These are phyloP conservation scores for Ophion ventricosus DNA, from an alignment of 2,888 invertebrate species.

Conservation along the genomic window DNA sequence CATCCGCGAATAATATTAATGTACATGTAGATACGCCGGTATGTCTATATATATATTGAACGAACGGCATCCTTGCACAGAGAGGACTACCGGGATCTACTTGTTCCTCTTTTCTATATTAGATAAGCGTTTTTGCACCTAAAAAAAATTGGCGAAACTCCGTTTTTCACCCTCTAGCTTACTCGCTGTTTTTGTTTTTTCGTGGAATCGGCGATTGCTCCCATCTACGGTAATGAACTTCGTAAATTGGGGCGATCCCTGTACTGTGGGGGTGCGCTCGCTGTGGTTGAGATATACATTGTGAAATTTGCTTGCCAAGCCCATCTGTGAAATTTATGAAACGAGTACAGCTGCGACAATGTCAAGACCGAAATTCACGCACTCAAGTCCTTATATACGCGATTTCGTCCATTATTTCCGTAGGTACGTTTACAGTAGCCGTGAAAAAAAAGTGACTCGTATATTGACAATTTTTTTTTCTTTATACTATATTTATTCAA, in stretches of 20 bases:
- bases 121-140: conserved; percentile 18
- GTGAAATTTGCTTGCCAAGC: conserved; percentile 35
- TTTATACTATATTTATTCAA: too few relatives aligned
- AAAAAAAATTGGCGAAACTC: conserved; percentile 21
- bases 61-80: neutral
- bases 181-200: neutral
- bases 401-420: too few relatives aligned
- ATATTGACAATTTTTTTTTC: too few relatives aligned
- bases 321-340: conserved; percentile 47
- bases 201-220: conserved; percentile 31
- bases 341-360: conserved; percentile 44
- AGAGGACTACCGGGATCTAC: conserved; percentile 39
- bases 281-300: conserved; percentile 49
- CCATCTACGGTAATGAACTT: conserved; percentile 43
- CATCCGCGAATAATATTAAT: neutral
- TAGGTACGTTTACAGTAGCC: too few relatives aligned
- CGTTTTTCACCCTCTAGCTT: neutral
- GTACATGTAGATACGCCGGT: too few relatives aligned
- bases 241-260: neutral
- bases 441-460: too few relatives aligned
- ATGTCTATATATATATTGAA: neutral
- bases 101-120: conserved; percentile 9
- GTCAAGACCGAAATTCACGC: conserved; percentile 21
- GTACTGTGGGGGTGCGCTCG: neutral
- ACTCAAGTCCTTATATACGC: too few relatives aligned